Percentiles rank a stretch among this genome's conserved stretches.
phyloP scores from a whole-genome alignment of 1,140 invertebrate genomes.

The Rhagoletis pomonella region DNA sequence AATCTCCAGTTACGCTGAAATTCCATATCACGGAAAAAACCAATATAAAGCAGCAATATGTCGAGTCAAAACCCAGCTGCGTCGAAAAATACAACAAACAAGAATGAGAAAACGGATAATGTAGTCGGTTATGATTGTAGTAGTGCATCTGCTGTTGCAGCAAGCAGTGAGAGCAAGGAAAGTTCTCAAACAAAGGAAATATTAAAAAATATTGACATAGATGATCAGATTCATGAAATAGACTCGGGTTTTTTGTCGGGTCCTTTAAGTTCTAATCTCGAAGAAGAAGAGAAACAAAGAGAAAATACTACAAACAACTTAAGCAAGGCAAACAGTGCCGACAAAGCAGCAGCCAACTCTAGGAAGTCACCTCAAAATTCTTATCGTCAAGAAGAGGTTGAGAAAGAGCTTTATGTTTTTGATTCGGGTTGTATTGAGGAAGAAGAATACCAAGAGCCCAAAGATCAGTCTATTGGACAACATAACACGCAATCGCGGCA shows the following conservation, averaged over 20 bases:
- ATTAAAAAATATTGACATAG: conserved; percentile 60
- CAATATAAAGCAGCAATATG: conserved; percentile 60
- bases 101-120: conserved; percentile 63
- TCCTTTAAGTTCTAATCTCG: conserved; percentile 61
- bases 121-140: conserved; percentile 61
- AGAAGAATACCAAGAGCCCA: conserved; percentile 60
- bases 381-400: not conserved
- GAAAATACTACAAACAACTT: conserved; percentile 53
- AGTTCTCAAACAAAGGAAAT: conserved; percentile 54
- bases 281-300: conserved; percentile 56
- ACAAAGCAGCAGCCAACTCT: not conserved
- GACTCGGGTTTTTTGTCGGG: conserved; percentile 75
- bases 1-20: not conserved
- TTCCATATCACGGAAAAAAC: not conserved
- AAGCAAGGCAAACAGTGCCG: conserved; percentile 53
- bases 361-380: not conserved
- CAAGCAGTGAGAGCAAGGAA: conserved; percentile 54
- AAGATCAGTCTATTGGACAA: conserved; percentile 49
- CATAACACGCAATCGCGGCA: not conserved
- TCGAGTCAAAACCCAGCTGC: conserved; percentile 69
- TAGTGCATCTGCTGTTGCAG: conserved; percentile 60
- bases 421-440: conserved; percentile 70
- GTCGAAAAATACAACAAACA: conserved; percentile 64
- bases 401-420: conserved; percentile 54
- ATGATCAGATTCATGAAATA: conserved; percentile 69